Evolutionary conservation across 2,113 vertebrate genomes (phyloP).

Genomic region (Macquaria australasica): DNA sequence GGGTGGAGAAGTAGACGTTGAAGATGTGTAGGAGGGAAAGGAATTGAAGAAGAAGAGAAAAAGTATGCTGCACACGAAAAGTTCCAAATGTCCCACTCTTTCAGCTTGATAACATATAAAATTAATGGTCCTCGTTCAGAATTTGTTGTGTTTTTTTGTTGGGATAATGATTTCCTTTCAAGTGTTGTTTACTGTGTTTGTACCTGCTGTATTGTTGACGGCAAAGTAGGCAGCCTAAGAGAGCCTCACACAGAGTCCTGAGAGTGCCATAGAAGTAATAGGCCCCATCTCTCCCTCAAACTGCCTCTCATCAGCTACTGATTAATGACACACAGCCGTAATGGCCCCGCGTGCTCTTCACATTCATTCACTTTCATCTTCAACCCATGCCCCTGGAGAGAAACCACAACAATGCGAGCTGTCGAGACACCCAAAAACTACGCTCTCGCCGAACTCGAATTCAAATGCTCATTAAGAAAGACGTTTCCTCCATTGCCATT

Average conservation of each 20-base stretch:
- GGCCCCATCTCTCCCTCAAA: slow-evolving; percentile 69
- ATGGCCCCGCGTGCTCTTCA: slow-evolving; percentile 66
- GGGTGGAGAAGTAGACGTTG: slow-evolving; percentile 36
- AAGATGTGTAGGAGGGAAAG: slow-evolving; percentile 37
- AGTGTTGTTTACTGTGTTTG: slow-evolving; percentile 61
- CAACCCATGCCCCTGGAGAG: slow-evolving; percentile 68
- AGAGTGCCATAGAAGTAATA: slow-evolving; percentile 68
- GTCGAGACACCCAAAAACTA: slow-evolving; percentile 57
- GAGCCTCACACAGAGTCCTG: slow-evolving; percentile 55
- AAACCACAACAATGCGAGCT: slow-evolving; percentile 62
- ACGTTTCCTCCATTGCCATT: slow-evolving; percentile 67
- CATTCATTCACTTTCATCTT: slow-evolving; percentile 73
- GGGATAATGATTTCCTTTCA: slow-evolving; percentile 59
- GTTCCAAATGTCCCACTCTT: slow-evolving; percentile 18
- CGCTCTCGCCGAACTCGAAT: slow-evolving; percentile 54
- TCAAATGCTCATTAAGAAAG: slow-evolving; percentile 76
- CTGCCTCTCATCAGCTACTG: slow-evolving; percentile 78
- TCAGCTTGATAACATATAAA: slow-evolving; percentile 18
- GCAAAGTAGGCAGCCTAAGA: slow-evolving; percentile 56
- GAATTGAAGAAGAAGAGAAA: slow-evolving; percentile 15
- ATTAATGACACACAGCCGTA: slow-evolving; percentile 77
- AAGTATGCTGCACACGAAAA: slow-evolving; percentile 36
- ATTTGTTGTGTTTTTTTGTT: slow-evolving; percentile 10
- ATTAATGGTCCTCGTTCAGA: slow-evolving; percentile 28
- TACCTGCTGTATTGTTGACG: slow-evolving; percentile 65